These are phyloP conservation scores for Pachymerium ferrugineum DNA, from an alignment of 2,888 invertebrate genomes.

Conservation along the genomic window DNA sequence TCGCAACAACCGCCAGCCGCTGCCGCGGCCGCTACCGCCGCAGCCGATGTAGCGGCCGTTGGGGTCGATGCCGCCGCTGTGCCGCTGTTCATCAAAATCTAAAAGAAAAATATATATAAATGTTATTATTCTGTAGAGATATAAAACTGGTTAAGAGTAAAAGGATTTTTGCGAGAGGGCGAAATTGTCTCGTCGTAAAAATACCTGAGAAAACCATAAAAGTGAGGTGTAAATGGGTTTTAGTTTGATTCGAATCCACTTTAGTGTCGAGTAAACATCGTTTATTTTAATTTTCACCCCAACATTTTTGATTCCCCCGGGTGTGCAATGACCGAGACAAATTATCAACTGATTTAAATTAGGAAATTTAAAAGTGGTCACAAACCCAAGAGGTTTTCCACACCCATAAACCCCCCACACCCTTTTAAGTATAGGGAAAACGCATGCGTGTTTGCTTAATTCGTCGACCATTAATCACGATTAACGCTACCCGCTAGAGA, in stretches of 20 bases:
- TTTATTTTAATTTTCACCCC: background rate
- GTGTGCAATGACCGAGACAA: background rate
- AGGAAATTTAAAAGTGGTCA: background rate
- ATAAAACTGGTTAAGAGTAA: background rate
- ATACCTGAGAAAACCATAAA: slow-evolving; percentile 15
- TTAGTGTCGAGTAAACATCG: slow-evolving; percentile 14
- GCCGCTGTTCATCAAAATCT: slow-evolving; percentile 29
- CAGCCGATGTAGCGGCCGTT: slow-evolving; percentile 39
- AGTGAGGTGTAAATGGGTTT: slow-evolving; percentile 4
- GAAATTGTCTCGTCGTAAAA: slow-evolving; percentile 15
- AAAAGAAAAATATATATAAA: background rate
- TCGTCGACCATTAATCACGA: slow-evolving; percentile 17
- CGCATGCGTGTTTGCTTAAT: slow-evolving; percentile 17
- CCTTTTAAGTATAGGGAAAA: background rate
- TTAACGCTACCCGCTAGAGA: background rate
- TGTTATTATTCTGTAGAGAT: background rate
- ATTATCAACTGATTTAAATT: background rate
- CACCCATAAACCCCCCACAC: background rate
- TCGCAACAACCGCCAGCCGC: slow-evolving; percentile 63
- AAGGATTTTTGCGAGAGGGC: slow-evolving; percentile 4
- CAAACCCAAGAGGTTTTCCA: slow-evolving; percentile 6
- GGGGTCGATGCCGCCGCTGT: slow-evolving; percentile 38
- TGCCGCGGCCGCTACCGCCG: slow-evolving; percentile 35
- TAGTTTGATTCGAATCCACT: slow-evolving; percentile 15
- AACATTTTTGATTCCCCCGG: background rate